Conservation (phyloP, 2,888 invertebrate species). For the Caenorhabditis sinica region DNA sequence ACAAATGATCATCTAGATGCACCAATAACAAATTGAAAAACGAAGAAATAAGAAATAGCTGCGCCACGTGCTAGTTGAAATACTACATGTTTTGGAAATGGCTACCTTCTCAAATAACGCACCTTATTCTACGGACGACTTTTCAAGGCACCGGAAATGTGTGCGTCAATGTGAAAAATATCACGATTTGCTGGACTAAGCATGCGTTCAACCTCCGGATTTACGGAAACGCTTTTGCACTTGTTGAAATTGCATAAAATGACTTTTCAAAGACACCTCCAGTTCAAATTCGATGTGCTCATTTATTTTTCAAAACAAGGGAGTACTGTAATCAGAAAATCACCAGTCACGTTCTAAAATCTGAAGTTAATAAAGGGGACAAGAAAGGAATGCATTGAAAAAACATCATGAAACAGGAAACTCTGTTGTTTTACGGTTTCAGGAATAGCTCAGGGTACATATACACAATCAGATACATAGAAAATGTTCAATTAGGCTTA, state of each 20-base stretch:
- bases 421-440: neutral
- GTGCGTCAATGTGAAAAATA: conserved; percentile 50
- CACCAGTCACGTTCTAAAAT: conserved; percentile 26
- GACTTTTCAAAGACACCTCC: neutral
- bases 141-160: conserved; percentile 46
- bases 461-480: neutral
- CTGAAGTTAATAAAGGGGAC: neutral
- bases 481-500: conserved; percentile 20
- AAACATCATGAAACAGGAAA: conserved; percentile 9
- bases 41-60: conserved; percentile 7
- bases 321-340: neutral
- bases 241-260: neutral
- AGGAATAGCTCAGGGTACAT: neutral
- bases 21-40: conserved; percentile 42
- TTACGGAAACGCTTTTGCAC: conserved; percentile 32
- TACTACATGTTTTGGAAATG: conserved; percentile 48
- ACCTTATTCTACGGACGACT: conserved; percentile 33
- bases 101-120: conserved; percentile 50
- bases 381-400: conserved; percentile 45
- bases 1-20: conserved; percentile 49
- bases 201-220: conserved; percentile 44
- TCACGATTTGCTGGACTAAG: conserved; percentile 35
- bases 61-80: conserved; percentile 27
- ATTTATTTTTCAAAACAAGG: conserved; percentile 4
- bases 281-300: neutral